Percentiles rank a stretch among this genome's conserved stretches.
Evolutionary conservation across 2,797 vertebrate genomes (phyloP).

Genomic region (Cryptoblepharus egeriae): DNA sequence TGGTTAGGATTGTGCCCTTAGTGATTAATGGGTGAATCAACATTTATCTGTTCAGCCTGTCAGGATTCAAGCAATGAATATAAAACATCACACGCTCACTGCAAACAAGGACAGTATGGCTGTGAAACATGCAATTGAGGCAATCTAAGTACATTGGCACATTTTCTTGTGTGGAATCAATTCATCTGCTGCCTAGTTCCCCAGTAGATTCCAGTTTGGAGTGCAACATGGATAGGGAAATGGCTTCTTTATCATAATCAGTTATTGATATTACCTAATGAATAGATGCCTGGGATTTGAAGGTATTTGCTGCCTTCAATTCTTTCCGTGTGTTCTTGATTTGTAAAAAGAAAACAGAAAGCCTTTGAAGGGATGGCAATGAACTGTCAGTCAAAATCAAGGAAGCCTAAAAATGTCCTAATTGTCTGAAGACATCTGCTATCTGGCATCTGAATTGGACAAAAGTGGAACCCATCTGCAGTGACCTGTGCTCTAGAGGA

Average conservation of each 20-base stretch:
- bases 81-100: background rate
- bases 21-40: background rate
- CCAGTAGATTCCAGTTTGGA: background rate
- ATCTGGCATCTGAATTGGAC: slow-evolving; percentile 22
- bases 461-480: background rate
- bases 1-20: too few species aligned
- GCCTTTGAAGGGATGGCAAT: background rate
- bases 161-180: background rate
- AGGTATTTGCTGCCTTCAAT: slow-evolving; percentile 4
- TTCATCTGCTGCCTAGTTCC: background rate
- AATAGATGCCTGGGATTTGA: slow-evolving; percentile 1
- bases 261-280: slow-evolving; percentile 5
- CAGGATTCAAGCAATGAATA: background rate
- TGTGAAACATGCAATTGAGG: background rate
- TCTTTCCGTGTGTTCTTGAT: background rate
- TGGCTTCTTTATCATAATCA: slow-evolving; percentile 8
- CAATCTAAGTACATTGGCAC: background rate
- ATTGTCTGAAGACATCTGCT: slow-evolving; percentile 27
- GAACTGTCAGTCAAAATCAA: slow-evolving; percentile 32
- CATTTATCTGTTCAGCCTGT: too few species aligned
- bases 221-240: slow-evolving; percentile 5
- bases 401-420: background rate
- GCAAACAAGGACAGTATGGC: background rate
- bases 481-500: slow-evolving; percentile 28
- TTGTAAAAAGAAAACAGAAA: slow-evolving; percentile 25